Conservation (phyloP, 1,140 invertebrate species). For the Nasonia giraulti region DNA sequence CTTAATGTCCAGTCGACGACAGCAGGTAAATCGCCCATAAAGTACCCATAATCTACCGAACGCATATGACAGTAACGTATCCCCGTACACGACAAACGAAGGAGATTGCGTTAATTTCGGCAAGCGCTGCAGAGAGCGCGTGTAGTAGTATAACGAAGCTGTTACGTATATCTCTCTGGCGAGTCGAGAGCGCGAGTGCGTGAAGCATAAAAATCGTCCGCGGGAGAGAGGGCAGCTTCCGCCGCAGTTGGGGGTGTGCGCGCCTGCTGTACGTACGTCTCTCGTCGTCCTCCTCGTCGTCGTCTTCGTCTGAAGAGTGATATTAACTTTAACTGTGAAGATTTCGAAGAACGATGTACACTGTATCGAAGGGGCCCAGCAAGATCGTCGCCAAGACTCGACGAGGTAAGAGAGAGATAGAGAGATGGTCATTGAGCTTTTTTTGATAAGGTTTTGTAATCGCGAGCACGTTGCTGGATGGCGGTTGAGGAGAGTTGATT, state of each 20-base stretch:
- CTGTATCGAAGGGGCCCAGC: slow-evolving; percentile 87
- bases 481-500: too few relatives aligned
- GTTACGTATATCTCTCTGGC: background rate
- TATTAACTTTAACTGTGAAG: background rate
- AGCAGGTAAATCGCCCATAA: too few relatives aligned
- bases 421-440: slow-evolving; percentile 52
- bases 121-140: background rate
- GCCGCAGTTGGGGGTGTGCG: slow-evolving; percentile 1
- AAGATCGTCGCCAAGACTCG: slow-evolving; percentile 90
- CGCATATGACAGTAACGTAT: background rate
- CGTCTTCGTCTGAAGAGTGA: background rate
- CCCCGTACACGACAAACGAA: background rate
- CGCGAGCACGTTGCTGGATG: background rate
- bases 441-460: background rate
- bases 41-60: too few relatives aligned
- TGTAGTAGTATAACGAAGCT: background rate
- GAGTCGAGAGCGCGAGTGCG: background rate
- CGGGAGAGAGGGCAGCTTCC: background rate
- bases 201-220: background rate
- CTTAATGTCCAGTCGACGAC: too few relatives aligned
- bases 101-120: background rate
- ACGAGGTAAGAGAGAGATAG: slow-evolving; percentile 77
- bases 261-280: background rate
- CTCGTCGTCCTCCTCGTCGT: too few relatives aligned
- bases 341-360: slow-evolving; percentile 81